A percentile compares a stretch with the other conserved stretches of the same genome.
These are phyloP conservation scores for Dromius quadrimaculatus DNA, from an alignment of 2,888 invertebrate genomes.

Conservation along the genomic window DNA sequence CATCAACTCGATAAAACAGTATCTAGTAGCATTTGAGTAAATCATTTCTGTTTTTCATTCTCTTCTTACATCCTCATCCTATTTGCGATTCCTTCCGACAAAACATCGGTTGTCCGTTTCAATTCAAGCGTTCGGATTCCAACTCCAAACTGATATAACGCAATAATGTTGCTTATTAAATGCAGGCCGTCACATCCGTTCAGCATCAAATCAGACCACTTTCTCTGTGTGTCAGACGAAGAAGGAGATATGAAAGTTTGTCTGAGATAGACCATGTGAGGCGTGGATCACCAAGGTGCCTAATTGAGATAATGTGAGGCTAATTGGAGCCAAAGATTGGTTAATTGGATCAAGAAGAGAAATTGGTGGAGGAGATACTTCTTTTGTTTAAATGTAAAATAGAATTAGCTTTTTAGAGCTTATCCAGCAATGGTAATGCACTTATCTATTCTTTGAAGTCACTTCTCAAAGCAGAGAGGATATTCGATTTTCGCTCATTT, in stretches of 20 bases:
- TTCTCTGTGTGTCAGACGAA: not conserved
- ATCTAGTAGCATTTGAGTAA: no score
- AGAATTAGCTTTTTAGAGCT: no score
- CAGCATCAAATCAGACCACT: slow-evolving; percentile 59
- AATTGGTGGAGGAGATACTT: no score
- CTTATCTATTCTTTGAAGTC: no score
- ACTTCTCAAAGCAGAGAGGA: no score
- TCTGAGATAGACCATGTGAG: not conserved
- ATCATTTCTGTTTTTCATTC: not conserved
- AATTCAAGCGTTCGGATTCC: slow-evolving; percentile 14
- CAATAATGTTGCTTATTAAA: slow-evolving; percentile 63
- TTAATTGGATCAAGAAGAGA: no score
- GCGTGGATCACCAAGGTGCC: slow-evolving; percentile 1
- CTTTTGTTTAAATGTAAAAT: no score
- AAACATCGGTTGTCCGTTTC: slow-evolving; percentile 46
- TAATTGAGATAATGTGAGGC: slow-evolving; percentile 17
- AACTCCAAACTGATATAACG: slow-evolving; percentile 54
- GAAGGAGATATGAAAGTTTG: not conserved
- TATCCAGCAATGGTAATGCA: no score
- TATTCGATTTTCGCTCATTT: no score
- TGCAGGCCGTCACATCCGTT: slow-evolving; percentile 61
- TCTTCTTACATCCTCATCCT: not conserved
- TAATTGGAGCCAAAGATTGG: no score
- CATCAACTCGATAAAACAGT: no score
- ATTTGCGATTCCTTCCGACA: not conserved